These are phyloP conservation scores for Pithys albifrons DNA, from an alignment of 2,113 vertebrate species.

Conservation along the genomic window DNA sequence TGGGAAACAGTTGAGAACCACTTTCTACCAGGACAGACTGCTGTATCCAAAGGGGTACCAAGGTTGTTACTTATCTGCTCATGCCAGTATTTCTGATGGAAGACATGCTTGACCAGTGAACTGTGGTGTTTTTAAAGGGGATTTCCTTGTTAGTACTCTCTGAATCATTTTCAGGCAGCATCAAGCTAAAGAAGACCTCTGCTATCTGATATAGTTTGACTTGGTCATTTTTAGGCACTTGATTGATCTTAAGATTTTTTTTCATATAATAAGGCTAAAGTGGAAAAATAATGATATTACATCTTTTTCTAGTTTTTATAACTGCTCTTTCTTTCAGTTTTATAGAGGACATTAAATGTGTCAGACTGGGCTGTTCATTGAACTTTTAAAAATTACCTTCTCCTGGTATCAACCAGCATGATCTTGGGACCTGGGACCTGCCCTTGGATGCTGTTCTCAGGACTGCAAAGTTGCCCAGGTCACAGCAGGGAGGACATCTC, in stretches of 20 bases:
- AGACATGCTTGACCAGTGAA: not conserved
- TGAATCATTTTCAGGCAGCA: not conserved
- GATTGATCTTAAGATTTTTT: not conserved
- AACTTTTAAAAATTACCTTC: not conserved
- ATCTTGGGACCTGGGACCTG: not conserved
- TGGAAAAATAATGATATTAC: not conserved
- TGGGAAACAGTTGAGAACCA: not conserved
- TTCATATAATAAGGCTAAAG: not conserved
- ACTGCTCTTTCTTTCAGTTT: not conserved
- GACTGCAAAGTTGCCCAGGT: not conserved
- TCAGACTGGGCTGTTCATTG: not conserved
- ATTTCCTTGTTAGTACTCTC: not conserved
- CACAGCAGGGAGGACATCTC: not conserved
- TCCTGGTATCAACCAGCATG: accelerated
- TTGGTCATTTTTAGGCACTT: not conserved
- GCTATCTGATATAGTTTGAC: not conserved
- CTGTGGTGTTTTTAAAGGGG: not conserved
- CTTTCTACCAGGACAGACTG: not conserved
- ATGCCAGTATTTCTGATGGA: not conserved
- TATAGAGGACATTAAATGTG: not conserved
- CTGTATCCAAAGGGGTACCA: not conserved
- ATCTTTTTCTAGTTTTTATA: not conserved
- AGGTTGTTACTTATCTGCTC: not conserved
- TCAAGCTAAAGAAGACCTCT: not conserved
- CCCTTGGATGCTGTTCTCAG: not conserved